Evolutionary conservation across 2,797 vertebrate genomes (phyloP).

Genomic region (Rhinoraja longicauda): DNA sequence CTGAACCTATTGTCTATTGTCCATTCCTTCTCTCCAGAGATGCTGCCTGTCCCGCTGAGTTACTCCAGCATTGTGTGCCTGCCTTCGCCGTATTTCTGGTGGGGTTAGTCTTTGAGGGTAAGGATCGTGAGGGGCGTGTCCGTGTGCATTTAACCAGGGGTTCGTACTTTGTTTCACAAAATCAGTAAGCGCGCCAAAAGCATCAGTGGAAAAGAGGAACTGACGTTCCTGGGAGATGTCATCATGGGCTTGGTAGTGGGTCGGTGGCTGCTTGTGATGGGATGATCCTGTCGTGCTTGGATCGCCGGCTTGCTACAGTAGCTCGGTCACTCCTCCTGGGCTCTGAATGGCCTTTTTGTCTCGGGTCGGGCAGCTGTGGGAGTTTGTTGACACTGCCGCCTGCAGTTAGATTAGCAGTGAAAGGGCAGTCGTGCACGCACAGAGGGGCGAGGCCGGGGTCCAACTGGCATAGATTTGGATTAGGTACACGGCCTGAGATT

Average conservation of each 20-base stretch:
- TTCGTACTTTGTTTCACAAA: not conserved
- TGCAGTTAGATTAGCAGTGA: slow-evolving; percentile 6
- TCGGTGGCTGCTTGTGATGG: too few species aligned
- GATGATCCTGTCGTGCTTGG: not conserved
- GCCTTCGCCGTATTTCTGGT: not conserved
- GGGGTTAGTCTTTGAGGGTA: not conserved
- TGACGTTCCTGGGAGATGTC: not conserved
- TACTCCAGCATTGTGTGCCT: not conserved
- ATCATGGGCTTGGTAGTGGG: not conserved
- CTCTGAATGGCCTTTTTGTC: not conserved
- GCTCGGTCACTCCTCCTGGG: not conserved
- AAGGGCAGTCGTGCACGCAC: not conserved
- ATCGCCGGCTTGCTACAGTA: not conserved
- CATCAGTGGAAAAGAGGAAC: not conserved
- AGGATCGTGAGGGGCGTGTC: not conserved
- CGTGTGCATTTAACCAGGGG: not conserved
- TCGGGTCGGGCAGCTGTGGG: not conserved
- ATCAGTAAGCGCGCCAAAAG: not conserved
- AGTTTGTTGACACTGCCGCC: not conserved
- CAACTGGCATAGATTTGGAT: not conserved
- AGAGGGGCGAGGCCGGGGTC: not conserved
- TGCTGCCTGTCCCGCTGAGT: too few species aligned
- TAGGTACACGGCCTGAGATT: not conserved
- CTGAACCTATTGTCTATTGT: too few species aligned
- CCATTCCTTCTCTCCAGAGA: too few species aligned